Conservation (phyloP, 2,113 vertebrate species). For the Sminthopsis crassicaudata region DNA sequence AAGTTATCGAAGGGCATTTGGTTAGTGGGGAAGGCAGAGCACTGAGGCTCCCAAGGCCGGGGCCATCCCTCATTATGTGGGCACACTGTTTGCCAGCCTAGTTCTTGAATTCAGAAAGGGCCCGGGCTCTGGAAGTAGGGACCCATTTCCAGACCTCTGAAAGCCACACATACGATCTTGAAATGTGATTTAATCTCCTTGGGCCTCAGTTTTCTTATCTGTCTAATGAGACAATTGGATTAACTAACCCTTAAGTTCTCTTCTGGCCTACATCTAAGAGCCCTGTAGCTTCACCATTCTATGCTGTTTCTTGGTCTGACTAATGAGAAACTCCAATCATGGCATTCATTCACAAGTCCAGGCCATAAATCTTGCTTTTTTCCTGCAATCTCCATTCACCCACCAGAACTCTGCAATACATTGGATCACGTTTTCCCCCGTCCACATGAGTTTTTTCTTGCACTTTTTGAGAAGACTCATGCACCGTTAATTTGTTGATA, state of each 20-base stretch:
- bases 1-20: constrained; percentile 72
- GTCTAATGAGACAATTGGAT: not conserved
- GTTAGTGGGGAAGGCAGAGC: not conserved
- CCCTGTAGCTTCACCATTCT: not conserved
- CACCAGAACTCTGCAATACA: constrained; percentile 11
- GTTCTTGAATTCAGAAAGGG: not conserved
- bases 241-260: not conserved
- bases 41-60: not conserved
- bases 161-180: fast-evolving
- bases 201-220: not conserved
- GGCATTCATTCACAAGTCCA: constrained; percentile 30
- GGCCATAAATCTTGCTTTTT: constrained; percentile 36
- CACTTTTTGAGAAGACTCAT: constrained; percentile 27
- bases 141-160: not conserved
- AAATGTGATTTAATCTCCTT: not conserved
- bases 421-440: constrained; percentile 36
- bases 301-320: constrained; percentile 33
- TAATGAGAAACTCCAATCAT: constrained; percentile 62
- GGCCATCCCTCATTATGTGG: no score
- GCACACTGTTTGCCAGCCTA: not conserved
- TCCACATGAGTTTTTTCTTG: not conserved
- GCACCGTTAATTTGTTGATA: constrained; percentile 75
- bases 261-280: not conserved
- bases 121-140: not conserved
- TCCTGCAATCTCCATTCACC: not conserved